These are phyloP conservation scores for Buteo buteo DNA, from an alignment of 2,113 vertebrate species.

Conservation along the genomic window DNA sequence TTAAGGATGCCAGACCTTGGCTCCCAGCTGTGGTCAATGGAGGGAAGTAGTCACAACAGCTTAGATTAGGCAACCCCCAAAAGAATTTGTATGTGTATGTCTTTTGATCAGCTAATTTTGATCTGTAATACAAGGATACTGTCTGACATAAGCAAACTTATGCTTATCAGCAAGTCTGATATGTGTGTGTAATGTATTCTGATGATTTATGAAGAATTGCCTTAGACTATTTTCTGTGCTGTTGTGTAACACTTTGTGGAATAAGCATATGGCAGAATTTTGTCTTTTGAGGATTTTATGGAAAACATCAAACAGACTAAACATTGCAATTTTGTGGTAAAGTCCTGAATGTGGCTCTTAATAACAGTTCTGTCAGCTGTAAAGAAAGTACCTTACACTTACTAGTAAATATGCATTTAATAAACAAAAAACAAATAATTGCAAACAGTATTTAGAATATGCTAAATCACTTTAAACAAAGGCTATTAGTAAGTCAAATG, in stretches of 20 bases:
- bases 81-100: neutral
- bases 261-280: neutral
- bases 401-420: neutral
- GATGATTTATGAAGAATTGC: neutral
- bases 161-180: neutral
- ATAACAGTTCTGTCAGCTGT: neutral
- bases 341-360: neutral
- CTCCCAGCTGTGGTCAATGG: neutral
- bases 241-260: neutral
- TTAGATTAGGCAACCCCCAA: neutral
- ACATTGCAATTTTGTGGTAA: neutral
- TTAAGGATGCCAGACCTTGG: neutral
- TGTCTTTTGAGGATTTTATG: neutral
- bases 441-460: neutral
- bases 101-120: neutral
- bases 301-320: neutral
- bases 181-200: neutral
- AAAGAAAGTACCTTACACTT: neutral
- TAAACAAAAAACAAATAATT: neutral
- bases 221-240: neutral
- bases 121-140: neutral
- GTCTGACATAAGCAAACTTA: neutral
- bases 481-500: neutral
- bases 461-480: neutral
- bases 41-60: neutral